Conservation (phyloP, 2,797 vertebrate genomes). For the Cuculus canorus region DNA sequence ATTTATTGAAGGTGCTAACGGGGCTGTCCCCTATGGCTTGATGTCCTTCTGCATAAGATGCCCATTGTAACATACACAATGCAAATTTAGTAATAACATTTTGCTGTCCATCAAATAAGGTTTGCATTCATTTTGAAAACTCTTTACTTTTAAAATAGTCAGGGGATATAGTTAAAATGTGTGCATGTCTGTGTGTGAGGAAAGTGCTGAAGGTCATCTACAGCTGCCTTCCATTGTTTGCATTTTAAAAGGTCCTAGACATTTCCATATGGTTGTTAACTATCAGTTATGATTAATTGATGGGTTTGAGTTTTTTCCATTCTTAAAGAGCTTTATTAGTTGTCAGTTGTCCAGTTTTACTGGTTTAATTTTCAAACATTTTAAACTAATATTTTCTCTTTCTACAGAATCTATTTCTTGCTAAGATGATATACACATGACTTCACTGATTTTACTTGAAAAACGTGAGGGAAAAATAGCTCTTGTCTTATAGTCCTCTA, state of each 20-base stretch:
- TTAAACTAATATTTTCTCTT: slow-evolving; percentile 24
- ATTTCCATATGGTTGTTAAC: neutral
- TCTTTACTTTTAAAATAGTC: neutral
- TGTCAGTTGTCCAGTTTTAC: slow-evolving; percentile 8
- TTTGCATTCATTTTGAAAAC: neutral
- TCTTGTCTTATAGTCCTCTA: neutral
- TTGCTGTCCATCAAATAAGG: neutral
- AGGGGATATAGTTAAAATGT: neutral
- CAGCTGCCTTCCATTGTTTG: neutral
- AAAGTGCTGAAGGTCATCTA: neutral
- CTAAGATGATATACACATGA: neutral
- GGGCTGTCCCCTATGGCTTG: neutral
- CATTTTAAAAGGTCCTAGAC: slow-evolving; percentile 8
- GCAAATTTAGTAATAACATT: neutral
- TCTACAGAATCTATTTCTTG: neutral
- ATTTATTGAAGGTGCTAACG: neutral
- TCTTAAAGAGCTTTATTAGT: slow-evolving; percentile 34
- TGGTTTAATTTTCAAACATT: slow-evolving; percentile 33
- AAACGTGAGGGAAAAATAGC: neutral
- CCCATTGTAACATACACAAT: neutral
- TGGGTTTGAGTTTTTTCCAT: neutral
- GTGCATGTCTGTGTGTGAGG: neutral
- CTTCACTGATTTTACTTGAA: slow-evolving; percentile 16
- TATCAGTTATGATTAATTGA: slow-evolving; percentile 2
- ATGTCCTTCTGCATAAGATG: too few relatives aligned